Evolutionary conservation across 2,797 vertebrate species (phyloP).

Genomic region (Acropternis orthonyx): DNA sequence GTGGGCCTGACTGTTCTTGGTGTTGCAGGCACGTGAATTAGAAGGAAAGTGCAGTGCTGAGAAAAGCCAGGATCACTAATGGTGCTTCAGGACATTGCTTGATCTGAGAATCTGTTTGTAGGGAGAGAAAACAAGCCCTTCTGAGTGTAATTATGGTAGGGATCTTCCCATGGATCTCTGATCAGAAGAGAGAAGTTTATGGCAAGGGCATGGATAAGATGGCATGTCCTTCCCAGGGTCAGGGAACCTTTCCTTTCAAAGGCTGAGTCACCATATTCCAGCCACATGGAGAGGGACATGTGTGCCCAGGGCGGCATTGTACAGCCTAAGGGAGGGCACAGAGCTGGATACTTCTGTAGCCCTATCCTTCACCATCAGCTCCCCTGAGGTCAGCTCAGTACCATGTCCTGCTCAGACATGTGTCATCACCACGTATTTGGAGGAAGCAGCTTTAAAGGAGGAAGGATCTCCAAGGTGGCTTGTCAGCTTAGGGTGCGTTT

Average conservation of each 20-base stretch:
- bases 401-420: not conserved
- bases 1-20: not conserved
- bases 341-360: not conserved
- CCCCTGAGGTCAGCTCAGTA: not conserved
- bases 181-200: not conserved
- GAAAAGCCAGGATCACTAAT: not conserved
- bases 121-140: not conserved
- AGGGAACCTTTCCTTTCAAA: not conserved
- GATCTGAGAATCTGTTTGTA: not conserved
- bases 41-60: not conserved
- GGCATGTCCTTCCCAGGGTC: not conserved
- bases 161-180: not conserved
- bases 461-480: not conserved
- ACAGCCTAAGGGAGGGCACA: not conserved
- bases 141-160: not conserved
- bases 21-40: not conserved
- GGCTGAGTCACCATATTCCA: not conserved
- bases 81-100: not conserved
- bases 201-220: not conserved
- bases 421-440: not conserved
- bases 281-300: accelerated
- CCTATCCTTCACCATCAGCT: not conserved
- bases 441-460: not conserved
- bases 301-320: not conserved
- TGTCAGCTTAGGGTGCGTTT: not conserved